Conservation (phyloP, 2,113 vertebrate genomes). For the Xyliphius kryptos region DNA sequence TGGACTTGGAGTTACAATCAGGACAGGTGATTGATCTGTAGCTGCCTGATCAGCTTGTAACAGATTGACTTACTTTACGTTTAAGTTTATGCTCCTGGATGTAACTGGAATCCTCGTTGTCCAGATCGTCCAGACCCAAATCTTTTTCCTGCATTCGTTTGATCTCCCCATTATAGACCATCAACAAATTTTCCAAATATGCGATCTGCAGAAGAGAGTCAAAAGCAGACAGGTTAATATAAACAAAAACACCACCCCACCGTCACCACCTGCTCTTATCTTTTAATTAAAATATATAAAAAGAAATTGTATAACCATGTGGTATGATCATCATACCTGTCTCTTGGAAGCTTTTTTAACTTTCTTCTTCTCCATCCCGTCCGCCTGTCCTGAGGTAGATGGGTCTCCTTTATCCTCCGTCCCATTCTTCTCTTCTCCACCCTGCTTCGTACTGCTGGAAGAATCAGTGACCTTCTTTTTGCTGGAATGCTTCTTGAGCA, state of each 20-base stretch:
- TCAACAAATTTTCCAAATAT: conserved; percentile 79
- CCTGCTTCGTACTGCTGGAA: neutral
- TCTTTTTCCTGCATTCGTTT: conserved; percentile 75
- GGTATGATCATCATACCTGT: conserved; percentile 44
- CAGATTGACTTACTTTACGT: conserved; percentile 63
- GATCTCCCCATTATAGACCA: conserved; percentile 77
- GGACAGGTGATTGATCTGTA: too few relatives aligned
- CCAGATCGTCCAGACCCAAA: conserved; percentile 71
- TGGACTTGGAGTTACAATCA: too few relatives aligned
- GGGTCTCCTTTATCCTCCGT: conserved; percentile 1
- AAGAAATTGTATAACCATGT: neutral
- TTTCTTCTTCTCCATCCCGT: conserved; percentile 30
- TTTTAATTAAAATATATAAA: too few relatives aligned
- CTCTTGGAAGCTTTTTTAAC: conserved; percentile 54
- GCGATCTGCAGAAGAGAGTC: conserved; percentile 62
- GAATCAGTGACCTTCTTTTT: conserved; percentile 52
- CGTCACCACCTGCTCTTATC: too few relatives aligned
- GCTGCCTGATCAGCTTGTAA: too few relatives aligned
- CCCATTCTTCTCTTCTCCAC: conserved; percentile 13
- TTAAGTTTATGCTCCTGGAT: conserved; percentile 87
- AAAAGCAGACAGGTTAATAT: neutral
- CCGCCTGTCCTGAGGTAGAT: conserved; percentile 43
- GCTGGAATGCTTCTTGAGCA: conserved; percentile 69
- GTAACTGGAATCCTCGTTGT: conserved; percentile 72
- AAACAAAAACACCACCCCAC: neutral